These are phyloP conservation scores for Noctua fimbriata DNA, from an alignment of 2,888 invertebrate genomes.

Conservation along the genomic window DNA sequence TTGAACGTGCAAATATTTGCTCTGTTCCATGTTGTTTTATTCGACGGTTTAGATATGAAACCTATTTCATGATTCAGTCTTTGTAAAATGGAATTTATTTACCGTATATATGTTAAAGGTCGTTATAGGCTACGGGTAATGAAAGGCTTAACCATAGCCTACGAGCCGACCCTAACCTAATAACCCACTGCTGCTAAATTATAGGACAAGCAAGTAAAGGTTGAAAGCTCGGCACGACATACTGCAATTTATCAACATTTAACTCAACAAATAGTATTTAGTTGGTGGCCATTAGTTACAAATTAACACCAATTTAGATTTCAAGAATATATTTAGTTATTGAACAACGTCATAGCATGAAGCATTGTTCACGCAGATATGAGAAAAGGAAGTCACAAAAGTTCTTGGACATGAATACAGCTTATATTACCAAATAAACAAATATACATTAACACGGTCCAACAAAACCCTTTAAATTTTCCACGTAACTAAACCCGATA, in stretches of 20 bases:
- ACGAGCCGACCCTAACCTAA: conserved; percentile 27
- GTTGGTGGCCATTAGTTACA: background rate
- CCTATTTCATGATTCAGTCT: background rate
- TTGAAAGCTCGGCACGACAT: conserved; percentile 31
- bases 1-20: background rate
- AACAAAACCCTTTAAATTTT: background rate
- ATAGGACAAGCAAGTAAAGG: conserved; percentile 12
- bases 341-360: background rate
- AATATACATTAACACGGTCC: background rate
- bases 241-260: conserved; percentile 36
- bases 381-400: background rate
- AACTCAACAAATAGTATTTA: conserved; percentile 5
- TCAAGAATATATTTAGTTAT: background rate
- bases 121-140: background rate
- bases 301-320: conserved; percentile 4
- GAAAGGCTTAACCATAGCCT: conserved; percentile 14
- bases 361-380: background rate
- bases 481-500: conserved; percentile 17
- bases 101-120: conserved; percentile 8
- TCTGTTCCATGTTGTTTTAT: background rate
- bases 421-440: background rate
- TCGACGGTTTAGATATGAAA: background rate
- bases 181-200: conserved; percentile 5
- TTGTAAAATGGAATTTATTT: conserved; percentile 16
- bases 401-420: background rate